These are phyloP conservation scores for Drosophila parthenogenetica DNA, from an alignment of 2,888 invertebrate species.

Conservation along the genomic window DNA sequence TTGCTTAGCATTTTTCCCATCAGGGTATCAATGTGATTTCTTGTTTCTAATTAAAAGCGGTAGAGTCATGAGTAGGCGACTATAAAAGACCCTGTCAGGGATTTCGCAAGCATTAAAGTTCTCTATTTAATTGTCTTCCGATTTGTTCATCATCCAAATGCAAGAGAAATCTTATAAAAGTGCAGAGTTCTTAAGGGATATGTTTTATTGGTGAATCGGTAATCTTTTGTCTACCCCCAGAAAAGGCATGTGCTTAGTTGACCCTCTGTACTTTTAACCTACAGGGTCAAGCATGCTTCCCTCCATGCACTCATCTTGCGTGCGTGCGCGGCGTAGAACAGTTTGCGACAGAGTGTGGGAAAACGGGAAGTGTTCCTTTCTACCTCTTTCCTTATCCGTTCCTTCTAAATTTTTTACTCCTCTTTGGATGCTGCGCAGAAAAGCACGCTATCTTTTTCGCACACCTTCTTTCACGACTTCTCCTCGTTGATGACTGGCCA, in stretches of 20 bases:
- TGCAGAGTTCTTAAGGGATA: no score
- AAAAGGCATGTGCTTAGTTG: no score
- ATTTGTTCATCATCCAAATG: no score
- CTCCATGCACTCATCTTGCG: neutral
- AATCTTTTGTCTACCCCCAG: no score
- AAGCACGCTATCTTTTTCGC: constrained; percentile 78
- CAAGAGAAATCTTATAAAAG: no score
- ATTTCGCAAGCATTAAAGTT: no score
- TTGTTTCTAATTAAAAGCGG: constrained; percentile 54
- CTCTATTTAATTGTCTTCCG: no score
- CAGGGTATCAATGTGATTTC: constrained; percentile 40
- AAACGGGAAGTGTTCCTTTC: neutral
- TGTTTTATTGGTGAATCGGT: no score
- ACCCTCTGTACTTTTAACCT: neutral
- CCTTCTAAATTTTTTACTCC: constrained; percentile 6
- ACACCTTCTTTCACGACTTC: constrained; percentile 50
- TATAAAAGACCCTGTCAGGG: neutral
- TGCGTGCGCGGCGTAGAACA: constrained; percentile 45
- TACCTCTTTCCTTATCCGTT: neutral
- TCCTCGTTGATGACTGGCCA: constrained; percentile 35
- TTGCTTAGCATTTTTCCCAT: constrained; percentile 14
- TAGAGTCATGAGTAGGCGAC: neutral
- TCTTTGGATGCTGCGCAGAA: constrained; percentile 57
- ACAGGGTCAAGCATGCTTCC: neutral
- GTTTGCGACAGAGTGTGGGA: neutral